Conservation (phyloP, 2,888 invertebrate genomes). For the Mesorhabditis spiculigera region DNA sequence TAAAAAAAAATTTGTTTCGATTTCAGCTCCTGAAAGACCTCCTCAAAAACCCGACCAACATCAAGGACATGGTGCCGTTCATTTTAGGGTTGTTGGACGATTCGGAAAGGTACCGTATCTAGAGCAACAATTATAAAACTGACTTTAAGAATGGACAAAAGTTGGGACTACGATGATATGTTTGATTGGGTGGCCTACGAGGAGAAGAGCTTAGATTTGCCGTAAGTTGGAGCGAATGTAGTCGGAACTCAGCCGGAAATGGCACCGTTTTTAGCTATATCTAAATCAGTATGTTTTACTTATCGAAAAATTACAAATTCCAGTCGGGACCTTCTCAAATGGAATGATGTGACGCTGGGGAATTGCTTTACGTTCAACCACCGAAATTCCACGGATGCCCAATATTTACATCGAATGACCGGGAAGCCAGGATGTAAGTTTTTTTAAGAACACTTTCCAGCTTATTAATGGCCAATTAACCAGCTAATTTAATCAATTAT, state of each 20-base stretch:
- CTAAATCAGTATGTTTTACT: background rate
- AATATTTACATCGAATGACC: constrained; percentile 18
- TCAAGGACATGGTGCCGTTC: constrained; percentile 41
- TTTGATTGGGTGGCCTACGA: constrained; percentile 42
- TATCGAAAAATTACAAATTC: constrained; percentile 9
- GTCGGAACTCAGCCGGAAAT: no score
- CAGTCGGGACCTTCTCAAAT: constrained; percentile 25
- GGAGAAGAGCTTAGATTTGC: constrained; percentile 23
- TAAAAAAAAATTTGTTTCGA: background rate
- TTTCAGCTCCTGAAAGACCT: constrained; percentile 34
- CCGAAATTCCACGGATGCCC: constrained; percentile 14
- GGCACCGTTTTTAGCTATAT: background rate
- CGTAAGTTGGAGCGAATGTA: constrained; percentile 11
- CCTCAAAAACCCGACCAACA: constrained; percentile 27
- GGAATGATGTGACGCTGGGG: constrained; percentile 38
- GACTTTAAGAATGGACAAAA: constrained; percentile 15
- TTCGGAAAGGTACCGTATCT: background rate
- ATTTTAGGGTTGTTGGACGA: constrained; percentile 21
- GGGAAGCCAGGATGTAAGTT: constrained; percentile 2
- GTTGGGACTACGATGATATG: constrained; percentile 35
- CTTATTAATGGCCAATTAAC: background rate
- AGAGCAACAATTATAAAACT: background rate
- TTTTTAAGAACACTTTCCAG: background rate
- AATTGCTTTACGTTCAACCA: constrained; percentile 45
- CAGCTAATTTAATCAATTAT: no score